Conservation (phyloP, 2,113 vertebrate species). For the Cathartes aura region DNA sequence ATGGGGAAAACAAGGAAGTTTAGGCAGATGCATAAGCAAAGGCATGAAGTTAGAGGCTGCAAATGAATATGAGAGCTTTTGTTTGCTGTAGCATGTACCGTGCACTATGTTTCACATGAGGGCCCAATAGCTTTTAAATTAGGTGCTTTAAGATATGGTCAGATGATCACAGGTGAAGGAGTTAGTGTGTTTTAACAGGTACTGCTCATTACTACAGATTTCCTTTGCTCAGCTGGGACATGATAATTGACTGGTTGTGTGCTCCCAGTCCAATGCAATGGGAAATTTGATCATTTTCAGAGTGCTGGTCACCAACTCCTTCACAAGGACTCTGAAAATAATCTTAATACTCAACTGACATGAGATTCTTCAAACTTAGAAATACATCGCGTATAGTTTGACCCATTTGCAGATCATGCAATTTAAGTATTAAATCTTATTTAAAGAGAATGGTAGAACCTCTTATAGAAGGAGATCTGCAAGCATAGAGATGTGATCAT, state of each 20-base stretch:
- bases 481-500: not conserved
- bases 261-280: not conserved
- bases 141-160: not conserved
- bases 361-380: not conserved
- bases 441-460: not conserved
- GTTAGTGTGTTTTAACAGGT: not conserved
- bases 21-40: not conserved
- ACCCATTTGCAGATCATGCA: not conserved
- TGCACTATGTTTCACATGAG: not conserved
- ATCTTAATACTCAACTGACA: not conserved
- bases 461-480: not conserved
- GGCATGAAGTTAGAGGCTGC: not conserved
- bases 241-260: not conserved
- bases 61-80: not conserved
- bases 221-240: not conserved
- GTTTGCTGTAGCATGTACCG: not conserved
- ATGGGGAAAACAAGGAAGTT: not conserved
- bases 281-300: not conserved
- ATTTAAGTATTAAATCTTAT: not conserved
- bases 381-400: not conserved
- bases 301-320: not conserved
- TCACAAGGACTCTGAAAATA: not conserved
- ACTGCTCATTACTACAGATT: not conserved
- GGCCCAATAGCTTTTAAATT: not conserved
- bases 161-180: constrained; percentile 9